phyloP scores from a whole-genome alignment of 2,888 invertebrate species.

The Hydraecia micacea region DNA sequence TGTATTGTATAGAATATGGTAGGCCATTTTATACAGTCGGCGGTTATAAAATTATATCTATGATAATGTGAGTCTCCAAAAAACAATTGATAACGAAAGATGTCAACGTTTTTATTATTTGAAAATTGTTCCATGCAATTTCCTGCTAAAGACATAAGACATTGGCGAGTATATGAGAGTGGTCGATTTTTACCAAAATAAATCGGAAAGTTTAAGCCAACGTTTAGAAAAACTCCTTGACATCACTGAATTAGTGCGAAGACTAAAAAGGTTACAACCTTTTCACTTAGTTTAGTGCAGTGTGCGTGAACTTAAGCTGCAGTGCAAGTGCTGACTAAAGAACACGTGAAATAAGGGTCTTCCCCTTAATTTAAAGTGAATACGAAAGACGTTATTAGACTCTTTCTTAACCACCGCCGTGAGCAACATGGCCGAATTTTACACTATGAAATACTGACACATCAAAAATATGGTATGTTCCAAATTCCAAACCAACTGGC shows the following conservation, averaged over 20 bases:
- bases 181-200: neutral
- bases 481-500: conserved; percentile 38
- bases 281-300: too few relatives aligned
- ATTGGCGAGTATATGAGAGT: neutral
- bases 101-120: neutral
- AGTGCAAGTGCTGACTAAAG: too few relatives aligned
- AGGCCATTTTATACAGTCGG: neutral
- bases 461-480: conserved; percentile 19
- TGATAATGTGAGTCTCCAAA: neutral
- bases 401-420: too few relatives aligned
- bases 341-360: too few relatives aligned
- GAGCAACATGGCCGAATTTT: neutral
- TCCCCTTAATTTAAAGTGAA: too few relatives aligned
- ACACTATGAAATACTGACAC: conserved; percentile 12
- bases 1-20: neutral
- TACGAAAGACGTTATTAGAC: too few relatives aligned
- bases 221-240: too few relatives aligned
- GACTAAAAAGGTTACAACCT: too few relatives aligned
- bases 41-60: neutral
- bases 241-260: too few relatives aligned
- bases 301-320: too few relatives aligned
- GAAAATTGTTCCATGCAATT: neutral
- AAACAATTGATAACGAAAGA: neutral
- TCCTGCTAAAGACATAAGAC: neutral
- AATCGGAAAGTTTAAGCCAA: neutral